Conservation (phyloP, 2,797 vertebrate genomes). For the Halcyon chelicuti region DNA sequence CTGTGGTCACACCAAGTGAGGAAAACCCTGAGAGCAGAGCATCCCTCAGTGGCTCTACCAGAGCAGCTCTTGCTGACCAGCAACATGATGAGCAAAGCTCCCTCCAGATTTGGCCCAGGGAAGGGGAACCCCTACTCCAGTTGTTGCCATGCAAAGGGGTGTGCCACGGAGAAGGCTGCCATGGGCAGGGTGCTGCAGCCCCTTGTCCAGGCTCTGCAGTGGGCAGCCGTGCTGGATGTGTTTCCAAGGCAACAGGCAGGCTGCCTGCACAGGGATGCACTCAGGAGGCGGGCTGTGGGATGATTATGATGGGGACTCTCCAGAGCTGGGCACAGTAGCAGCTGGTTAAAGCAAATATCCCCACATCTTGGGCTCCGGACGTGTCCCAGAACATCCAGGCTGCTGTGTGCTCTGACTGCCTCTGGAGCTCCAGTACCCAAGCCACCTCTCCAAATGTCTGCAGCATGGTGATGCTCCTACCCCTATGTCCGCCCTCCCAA, state of each 20-base stretch:
- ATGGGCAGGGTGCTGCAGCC: not conserved
- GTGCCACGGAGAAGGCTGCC: not conserved
- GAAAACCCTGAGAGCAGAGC: not conserved
- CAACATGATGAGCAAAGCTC: not conserved
- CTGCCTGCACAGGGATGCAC: not conserved
- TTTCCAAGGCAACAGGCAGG: conserved; percentile 65
- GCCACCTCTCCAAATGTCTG: not conserved
- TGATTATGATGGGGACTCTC: not conserved
- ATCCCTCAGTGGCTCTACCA: not conserved
- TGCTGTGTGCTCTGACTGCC: rapidly evolving
- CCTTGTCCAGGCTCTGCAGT: rapidly evolving
- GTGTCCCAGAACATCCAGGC: rapidly evolving
- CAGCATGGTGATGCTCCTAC: not conserved
- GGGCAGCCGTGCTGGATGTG: not conserved
- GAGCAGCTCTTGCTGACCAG: not conserved
- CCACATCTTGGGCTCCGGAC: not conserved
- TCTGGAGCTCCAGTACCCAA: not conserved
- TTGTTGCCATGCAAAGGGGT: not conserved
- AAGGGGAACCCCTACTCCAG: rapidly evolving
- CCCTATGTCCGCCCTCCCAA: not conserved
- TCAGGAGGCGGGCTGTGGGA: not conserved
- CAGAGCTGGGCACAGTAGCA: not conserved
- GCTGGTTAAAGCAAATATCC: not conserved
- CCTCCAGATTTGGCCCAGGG: rapidly evolving
- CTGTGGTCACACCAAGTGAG: not conserved